phyloP scores from a whole-genome alignment of 1,140 invertebrate species.

The Tribolium madens region DNA sequence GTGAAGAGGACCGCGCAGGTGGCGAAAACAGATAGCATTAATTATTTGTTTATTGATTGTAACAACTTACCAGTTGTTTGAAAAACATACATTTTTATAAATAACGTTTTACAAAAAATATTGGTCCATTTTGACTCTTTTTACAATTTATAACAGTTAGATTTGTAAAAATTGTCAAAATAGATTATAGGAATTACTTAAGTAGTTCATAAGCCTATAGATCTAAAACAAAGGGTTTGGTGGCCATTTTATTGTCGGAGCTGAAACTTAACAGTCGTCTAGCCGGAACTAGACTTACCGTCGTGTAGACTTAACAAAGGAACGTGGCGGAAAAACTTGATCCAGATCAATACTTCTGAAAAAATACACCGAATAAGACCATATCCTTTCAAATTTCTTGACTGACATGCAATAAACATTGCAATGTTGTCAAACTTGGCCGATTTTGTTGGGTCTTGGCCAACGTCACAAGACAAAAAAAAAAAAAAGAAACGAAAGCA shows the following conservation, averaged over 20 bases:
- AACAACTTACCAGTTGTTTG: slow-evolving; percentile 35
- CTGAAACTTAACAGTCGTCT: slow-evolving; percentile 59
- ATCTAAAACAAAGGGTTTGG: slow-evolving; percentile 33
- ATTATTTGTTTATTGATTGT: slow-evolving; percentile 54
- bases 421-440: slow-evolving; percentile 40
- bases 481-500: neutral
- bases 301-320: slow-evolving; percentile 62
- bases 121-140: slow-evolving; percentile 1
- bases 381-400: slow-evolving; percentile 44
- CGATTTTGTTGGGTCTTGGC: slow-evolving; percentile 39
- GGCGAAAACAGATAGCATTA: slow-evolving; percentile 65
- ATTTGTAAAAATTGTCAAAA: neutral
- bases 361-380: slow-evolving; percentile 65
- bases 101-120: slow-evolving; percentile 28
- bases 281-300: slow-evolving; percentile 66
- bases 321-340: slow-evolving; percentile 64
- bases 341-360: slow-evolving; percentile 66
- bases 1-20: slow-evolving; percentile 67
- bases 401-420: slow-evolving; percentile 48
- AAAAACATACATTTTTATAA: slow-evolving; percentile 34
- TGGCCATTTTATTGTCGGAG: slow-evolving; percentile 23
- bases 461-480: slow-evolving; percentile 3
- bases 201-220: slow-evolving; percentile 37
- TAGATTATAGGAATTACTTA: slow-evolving; percentile 13
- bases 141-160: neutral